Percentiles rank a stretch among this genome's conserved stretches.
Evolutionary conservation across 92 coral and sea anemone species (phyloP).

Genomic region (Palythoa grandiflora): DNA sequence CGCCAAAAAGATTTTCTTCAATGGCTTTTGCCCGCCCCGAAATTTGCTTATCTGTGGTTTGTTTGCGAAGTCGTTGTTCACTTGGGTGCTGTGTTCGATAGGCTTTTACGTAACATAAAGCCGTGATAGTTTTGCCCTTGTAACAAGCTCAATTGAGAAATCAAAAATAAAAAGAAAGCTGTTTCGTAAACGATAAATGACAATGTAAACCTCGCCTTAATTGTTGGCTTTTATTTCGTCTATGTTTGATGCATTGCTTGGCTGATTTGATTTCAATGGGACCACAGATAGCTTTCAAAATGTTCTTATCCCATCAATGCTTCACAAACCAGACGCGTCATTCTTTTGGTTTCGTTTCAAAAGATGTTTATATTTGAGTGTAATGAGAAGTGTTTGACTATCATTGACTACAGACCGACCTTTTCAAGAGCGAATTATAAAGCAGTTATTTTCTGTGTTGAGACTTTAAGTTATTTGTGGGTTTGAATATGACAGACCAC

Average conservation of each 20-base stretch:
- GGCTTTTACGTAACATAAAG: constrained; percentile 33
- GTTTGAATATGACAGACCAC: constrained; percentile 23
- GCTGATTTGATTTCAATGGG: constrained; percentile 38
- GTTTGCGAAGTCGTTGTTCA: constrained; percentile 34
- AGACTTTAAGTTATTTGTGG: constrained; percentile 7
- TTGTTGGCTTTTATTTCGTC: constrained; percentile 28
- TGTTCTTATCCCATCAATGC: constrained; percentile 29
- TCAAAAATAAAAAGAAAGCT: constrained; percentile 41
- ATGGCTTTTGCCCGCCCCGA: constrained; percentile 39
- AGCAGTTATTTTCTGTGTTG: constrained; percentile 36
- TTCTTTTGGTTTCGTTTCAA: constrained; percentile 13
- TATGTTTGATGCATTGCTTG: constrained; percentile 36
- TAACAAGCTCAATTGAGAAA: constrained; percentile 29
- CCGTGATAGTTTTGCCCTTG: constrained; percentile 36
- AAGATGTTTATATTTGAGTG: constrained; percentile 33
- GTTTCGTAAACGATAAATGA: constrained; percentile 31
- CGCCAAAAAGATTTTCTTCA: constrained; percentile 29
- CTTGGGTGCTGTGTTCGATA: constrained; percentile 7
- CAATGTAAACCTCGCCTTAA: constrained; percentile 35
- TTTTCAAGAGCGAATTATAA: constrained; percentile 41
- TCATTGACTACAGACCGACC: constrained; percentile 43
- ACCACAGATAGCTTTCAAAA: constrained; percentile 32
- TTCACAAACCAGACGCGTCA: constrained; percentile 22
- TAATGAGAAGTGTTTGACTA: constrained; percentile 29
- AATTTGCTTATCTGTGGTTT: constrained; percentile 36